Evolutionary conservation across 2,888 invertebrate species (phyloP).

Genomic region (Ferrisia virgata): DNA sequence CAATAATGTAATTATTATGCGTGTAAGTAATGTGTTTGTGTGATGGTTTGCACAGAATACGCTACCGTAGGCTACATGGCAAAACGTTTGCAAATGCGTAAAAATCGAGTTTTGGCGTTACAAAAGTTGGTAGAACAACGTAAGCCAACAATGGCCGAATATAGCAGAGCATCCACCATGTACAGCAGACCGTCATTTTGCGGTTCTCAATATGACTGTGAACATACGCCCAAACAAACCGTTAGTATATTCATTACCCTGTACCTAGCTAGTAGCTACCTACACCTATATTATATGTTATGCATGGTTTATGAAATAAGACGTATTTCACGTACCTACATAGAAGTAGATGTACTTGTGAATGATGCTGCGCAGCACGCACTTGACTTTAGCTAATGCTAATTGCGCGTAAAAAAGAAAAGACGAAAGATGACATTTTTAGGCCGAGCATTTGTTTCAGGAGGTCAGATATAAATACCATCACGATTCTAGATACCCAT

Average conservation of each 20-base stretch:
- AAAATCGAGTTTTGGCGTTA: slow-evolving; percentile 84
- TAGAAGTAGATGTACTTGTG: too few relatives aligned
- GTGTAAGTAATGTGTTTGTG: too few relatives aligned
- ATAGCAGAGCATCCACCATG: slow-evolving; percentile 33
- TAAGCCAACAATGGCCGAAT: slow-evolving; percentile 56
- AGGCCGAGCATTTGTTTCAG: slow-evolving; percentile 59
- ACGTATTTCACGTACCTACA: not conserved
- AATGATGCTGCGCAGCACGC: too few relatives aligned
- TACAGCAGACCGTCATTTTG: slow-evolving; percentile 50
- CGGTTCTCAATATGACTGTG: slow-evolving; percentile 53
- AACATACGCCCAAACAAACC: slow-evolving; percentile 58
- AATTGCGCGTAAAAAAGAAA: too few relatives aligned
- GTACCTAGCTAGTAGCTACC: too few relatives aligned
- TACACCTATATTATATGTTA: too few relatives aligned
- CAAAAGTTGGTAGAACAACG: slow-evolving; percentile 91
- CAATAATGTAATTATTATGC: too few relatives aligned
- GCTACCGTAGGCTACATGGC: slow-evolving; percentile 98
- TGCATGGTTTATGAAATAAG: not conserved
- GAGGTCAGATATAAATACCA: slow-evolving; percentile 88
- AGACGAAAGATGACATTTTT: too few relatives aligned
- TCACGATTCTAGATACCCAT: slow-evolving; percentile 87
- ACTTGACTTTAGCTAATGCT: too few relatives aligned
- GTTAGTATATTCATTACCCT: too few relatives aligned
- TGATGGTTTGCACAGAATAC: slow-evolving; percentile 68
- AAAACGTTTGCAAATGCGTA: slow-evolving; percentile 93